Base-by-base conservation (phyloP, 2,797 vertebrate species). In the Poecile montanus region DNA sequence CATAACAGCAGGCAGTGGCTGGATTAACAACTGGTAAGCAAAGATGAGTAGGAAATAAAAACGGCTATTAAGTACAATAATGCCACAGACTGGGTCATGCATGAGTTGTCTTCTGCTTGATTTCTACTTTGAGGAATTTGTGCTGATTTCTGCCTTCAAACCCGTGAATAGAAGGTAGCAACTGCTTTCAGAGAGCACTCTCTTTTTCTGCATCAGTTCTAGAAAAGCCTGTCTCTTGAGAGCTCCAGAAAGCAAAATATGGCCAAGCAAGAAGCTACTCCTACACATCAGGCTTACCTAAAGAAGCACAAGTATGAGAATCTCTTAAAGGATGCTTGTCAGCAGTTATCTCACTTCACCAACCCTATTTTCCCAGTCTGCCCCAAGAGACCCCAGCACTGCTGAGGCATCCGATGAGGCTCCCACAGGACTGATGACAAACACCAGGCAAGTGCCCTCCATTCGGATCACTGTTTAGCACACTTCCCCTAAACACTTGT, bases 351-450 rank as follows among this genome's bases (percentile, higher is more conserved):
- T 65, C 71, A 10, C 17, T 62, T 71, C 26, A 77, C 8, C 38
- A 38, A 14, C 13, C 14, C 8, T 75, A 1, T 79, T 57, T 94
- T 68, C 47, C 32, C 86, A 63, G 42, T 53, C 18, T 89, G 14
- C 4, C 25, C 36, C 27, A 12, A 56, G 60, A 81, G 44, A 45
- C 1, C 1, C 60, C 42, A 58, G 71, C 2, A 2, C 8, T 78
- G 47, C 66, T 18, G 34, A 26, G 42, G 16, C 34, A 68, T 25
- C 38, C 0, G 0, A 3, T 44, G 19, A 73, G 21, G 34, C 34
- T 81, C 26, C 34, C 71, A 16, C 11, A 26, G 57, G n/a, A 23
- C 25, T 80, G 30, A 58, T 22, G 16, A 51, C 60, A 77, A 88
- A 40, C 0, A 7, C 18, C 34, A 76, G 60, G 36, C 1, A 8